Conservation (phyloP, 2,888 invertebrate species). For the Petrolisthes cinctipes region DNA sequence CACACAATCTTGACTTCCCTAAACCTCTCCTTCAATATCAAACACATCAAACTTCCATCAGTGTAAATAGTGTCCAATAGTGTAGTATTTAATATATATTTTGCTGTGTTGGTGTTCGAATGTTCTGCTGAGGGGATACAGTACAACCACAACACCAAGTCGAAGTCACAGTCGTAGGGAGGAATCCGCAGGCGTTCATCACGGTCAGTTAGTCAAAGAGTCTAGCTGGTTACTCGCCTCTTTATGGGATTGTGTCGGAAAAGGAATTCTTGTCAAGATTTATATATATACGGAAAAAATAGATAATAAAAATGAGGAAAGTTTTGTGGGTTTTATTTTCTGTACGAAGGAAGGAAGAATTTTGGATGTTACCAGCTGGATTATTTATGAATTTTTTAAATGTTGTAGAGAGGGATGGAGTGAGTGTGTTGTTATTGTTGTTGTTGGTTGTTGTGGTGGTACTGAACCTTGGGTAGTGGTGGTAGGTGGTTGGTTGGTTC, state of each 20-base stretch:
- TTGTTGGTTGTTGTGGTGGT: too few species aligned
- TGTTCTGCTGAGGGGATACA: not conserved
- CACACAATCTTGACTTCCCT: conserved; percentile 12
- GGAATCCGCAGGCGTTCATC: conserved; percentile 32
- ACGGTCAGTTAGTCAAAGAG: conserved; percentile 60
- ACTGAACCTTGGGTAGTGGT: too few species aligned
- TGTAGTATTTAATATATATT: too few species aligned
- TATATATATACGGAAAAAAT: conserved; percentile 22
- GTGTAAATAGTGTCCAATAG: too few species aligned
- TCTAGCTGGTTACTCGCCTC: conserved; percentile 48
- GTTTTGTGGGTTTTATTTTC: not conserved
- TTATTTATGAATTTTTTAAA: not conserved
- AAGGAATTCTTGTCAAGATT: conserved; percentile 25
- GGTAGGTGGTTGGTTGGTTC: too few species aligned
- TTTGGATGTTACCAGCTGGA: not conserved
- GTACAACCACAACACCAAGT: not conserved
- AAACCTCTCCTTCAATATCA: not conserved
- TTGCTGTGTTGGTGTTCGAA: not conserved
- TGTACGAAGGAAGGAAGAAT: not conserved
- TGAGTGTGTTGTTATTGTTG: too few species aligned
- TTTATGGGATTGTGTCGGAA: conserved; percentile 30
- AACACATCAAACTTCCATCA: too few species aligned
- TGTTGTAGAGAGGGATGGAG: too few species aligned
- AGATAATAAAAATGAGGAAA: not conserved
- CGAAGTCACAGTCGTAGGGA: conserved; percentile 10